Percentiles rank a stretch among this genome's conserved stretches.
These are phyloP conservation scores for Parazoanthus swiftii DNA, from an alignment of 92 coral and sea anemone species.

Conservation along the genomic window DNA sequence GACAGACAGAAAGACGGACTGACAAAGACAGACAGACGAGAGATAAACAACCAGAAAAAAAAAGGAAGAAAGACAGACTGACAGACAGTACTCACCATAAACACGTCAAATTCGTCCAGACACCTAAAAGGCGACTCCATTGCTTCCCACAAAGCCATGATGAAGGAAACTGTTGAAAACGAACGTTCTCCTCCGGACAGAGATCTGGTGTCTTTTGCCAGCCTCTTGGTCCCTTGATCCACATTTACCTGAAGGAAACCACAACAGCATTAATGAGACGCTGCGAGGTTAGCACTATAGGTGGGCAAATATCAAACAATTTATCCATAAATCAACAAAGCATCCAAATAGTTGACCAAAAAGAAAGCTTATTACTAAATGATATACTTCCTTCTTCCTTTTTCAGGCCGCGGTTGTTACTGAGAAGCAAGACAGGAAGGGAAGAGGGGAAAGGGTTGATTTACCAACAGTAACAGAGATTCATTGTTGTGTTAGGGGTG, in stretches of 20 bases:
- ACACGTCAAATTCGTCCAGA: conserved; percentile 93
- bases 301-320: background rate
- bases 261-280: background rate
- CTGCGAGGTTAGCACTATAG: background rate
- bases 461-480: conserved; percentile 68
- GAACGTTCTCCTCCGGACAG: conserved; percentile 98
- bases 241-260: conserved; percentile 73
- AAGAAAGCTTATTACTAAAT: too few species aligned
- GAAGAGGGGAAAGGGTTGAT: background rate
- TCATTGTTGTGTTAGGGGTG: conserved; percentile 60
- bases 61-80: background rate
- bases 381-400: too few species aligned
- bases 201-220: conserved; percentile 82
- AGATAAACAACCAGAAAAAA: background rate
- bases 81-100: conserved; percentile 71
- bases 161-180: conserved; percentile 90
- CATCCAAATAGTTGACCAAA: too few species aligned
- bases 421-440: too few species aligned
- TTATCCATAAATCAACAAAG: too few species aligned
- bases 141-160: conserved; percentile 99
- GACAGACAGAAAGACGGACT: too few species aligned
- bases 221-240: conserved; percentile 66
- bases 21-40: background rate
- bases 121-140: conserved; percentile 98
- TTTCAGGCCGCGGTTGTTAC: too few species aligned